These are phyloP conservation scores for Lithosia quadra DNA, from an alignment of 2,888 invertebrate species.

Conservation along the genomic window DNA sequence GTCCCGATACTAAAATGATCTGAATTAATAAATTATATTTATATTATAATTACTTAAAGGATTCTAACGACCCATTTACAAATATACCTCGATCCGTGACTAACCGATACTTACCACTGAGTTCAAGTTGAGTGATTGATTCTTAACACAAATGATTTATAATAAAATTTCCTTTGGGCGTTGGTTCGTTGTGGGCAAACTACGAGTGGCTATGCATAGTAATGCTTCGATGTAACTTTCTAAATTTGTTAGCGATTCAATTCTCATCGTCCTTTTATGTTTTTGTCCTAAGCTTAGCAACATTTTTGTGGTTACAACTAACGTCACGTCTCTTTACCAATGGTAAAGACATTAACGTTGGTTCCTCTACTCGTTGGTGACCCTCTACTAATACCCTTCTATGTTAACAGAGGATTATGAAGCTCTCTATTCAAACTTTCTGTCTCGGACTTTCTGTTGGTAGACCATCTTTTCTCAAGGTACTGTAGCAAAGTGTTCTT, in stretches of 20 bases:
- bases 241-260: not conserved
- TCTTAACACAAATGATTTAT: constrained; percentile 3
- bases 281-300: not conserved
- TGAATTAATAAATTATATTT: not conserved
- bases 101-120: constrained; percentile 1
- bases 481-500: too few relatives aligned
- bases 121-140: constrained; percentile 5
- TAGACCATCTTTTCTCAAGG: too few relatives aligned
- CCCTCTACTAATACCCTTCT: not conserved
- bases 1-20: too few relatives aligned
- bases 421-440: too few relatives aligned
- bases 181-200: not conserved
- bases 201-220: not conserved
- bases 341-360: too few relatives aligned
- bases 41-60: not conserved
- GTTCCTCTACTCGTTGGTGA: not conserved
- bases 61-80: not conserved
- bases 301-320: too few relatives aligned
- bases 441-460: too few relatives aligned
- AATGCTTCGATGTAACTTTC: not conserved
- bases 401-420: too few relatives aligned
- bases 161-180: not conserved
- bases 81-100: not conserved
- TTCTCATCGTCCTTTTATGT: not conserved
- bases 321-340: too few relatives aligned